Percentiles rank a stretch among this genome's conserved stretches.
phyloP scores from a whole-genome alignment of 2,888 invertebrate species.

The Phengaris arion region DNA sequence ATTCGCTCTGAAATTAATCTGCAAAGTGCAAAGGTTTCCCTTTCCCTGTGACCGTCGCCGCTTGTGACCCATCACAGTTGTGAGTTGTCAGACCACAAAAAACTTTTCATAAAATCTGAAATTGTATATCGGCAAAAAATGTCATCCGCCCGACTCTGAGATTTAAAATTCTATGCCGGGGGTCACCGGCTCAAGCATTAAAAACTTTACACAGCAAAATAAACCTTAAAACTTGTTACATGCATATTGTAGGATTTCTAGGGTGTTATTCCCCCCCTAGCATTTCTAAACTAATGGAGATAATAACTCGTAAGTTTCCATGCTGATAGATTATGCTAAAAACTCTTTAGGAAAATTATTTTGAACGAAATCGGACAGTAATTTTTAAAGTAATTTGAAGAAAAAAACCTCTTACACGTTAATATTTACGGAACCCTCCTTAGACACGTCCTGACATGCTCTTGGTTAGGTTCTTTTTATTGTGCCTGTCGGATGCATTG shows the following conservation, averaged over 20 bases:
- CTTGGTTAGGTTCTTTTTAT: too few relatives aligned
- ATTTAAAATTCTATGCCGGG: slow-evolving; percentile 24
- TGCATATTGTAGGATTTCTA: too few relatives aligned
- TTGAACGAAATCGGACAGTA: too few relatives aligned
- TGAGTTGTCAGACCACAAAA: slow-evolving; percentile 6
- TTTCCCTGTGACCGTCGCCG: not conserved
- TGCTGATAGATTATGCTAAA: too few relatives aligned
- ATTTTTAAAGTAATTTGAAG: too few relatives aligned
- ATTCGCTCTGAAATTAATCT: not conserved
- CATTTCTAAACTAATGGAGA: too few relatives aligned
- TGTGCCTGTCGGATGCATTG: not conserved
- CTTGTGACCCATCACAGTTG: slow-evolving; percentile 14
- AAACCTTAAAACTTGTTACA: not conserved
- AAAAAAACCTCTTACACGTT: too few relatives aligned
- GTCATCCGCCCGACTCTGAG: not conserved
- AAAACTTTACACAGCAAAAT: not conserved
- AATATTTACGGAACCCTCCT: too few relatives aligned
- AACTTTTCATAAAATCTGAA: slow-evolving; percentile 17
- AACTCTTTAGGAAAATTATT: too few relatives aligned
- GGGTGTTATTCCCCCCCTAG: too few relatives aligned
- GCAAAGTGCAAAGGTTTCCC: not conserved
- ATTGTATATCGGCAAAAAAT: slow-evolving; percentile 22
- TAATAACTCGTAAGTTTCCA: too few relatives aligned
- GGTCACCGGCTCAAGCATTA: not conserved
- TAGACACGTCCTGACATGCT: too few relatives aligned